These are phyloP conservation scores for Pachymerium ferrugineum DNA, from an alignment of 2,888 invertebrate species.

Conservation along the genomic window DNA sequence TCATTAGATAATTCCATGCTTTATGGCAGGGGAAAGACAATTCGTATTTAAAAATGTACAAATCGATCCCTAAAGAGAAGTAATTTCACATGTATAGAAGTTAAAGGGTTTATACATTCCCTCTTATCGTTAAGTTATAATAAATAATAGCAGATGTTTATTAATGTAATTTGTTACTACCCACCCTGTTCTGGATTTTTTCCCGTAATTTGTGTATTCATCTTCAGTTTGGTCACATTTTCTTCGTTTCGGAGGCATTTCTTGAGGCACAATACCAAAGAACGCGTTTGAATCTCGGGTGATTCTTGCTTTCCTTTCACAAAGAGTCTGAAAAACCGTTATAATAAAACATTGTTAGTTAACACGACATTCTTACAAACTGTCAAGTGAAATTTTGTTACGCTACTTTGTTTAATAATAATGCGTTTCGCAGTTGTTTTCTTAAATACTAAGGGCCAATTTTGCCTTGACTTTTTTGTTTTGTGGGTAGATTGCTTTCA, in stretches of 20 bases:
- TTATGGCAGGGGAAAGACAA: not conserved
- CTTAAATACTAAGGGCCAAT: no score
- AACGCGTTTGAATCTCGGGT: not conserved
- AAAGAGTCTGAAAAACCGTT: constrained; percentile 34
- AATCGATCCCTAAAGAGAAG: constrained; percentile 20
- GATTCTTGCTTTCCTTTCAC: constrained; percentile 33
- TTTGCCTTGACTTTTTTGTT: no score
- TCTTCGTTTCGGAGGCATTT: constrained; percentile 36
- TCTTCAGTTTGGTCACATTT: constrained; percentile 34
- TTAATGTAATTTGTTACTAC: no score
- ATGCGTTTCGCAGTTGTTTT: no score
- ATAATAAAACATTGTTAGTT: no score
- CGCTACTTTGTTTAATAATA: no score
- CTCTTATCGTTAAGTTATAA: no score
- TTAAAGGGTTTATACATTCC: no score
- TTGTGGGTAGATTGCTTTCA: no score
- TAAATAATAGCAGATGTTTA: no score
- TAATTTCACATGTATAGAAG: not conserved
- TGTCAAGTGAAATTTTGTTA: no score
- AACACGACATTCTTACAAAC: no score
- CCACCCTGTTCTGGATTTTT: constrained; percentile 33
- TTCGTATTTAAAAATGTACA: not conserved
- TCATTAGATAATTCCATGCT: not conserved
- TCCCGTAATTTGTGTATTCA: constrained; percentile 33
- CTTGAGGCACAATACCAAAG: constrained; percentile 27